Evolutionary conservation across 2,113 vertebrate genomes (phyloP).

Genomic region (Empidonax alnorum): DNA sequence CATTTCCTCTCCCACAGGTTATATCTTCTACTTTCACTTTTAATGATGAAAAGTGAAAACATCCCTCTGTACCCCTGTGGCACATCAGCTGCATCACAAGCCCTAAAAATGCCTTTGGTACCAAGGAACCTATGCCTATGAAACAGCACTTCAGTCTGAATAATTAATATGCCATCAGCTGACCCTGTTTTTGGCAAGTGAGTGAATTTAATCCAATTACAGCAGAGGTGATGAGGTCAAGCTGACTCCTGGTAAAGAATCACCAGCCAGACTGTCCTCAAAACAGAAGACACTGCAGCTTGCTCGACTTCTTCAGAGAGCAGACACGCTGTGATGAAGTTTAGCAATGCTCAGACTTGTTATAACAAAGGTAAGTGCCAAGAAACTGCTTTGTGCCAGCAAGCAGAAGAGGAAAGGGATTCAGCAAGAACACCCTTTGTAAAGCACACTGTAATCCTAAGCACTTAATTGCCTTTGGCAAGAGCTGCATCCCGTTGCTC

Average conservation of each 20-base stretch:
- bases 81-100: not conserved
- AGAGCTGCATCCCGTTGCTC: constrained; percentile 34
- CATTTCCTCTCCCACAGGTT: not conserved
- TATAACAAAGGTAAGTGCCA: constrained; percentile 18
- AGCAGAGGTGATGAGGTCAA: constrained; percentile 29
- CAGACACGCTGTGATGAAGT: not conserved
- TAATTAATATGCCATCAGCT: constrained; percentile 15
- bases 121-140: not conserved
- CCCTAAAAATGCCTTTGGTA: not conserved
- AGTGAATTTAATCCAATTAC: constrained; percentile 51
- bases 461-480: constrained; percentile 65
- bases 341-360: constrained; percentile 24
- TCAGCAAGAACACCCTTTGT: constrained; percentile 42
- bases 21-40: not conserved
- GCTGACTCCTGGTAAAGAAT: not conserved
- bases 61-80: not conserved
- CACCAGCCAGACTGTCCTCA: not conserved
- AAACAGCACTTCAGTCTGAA: not conserved
- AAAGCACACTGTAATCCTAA: constrained; percentile 59
- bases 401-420: constrained; percentile 41
- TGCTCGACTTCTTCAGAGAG: not conserved
- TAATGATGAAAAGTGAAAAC: not conserved
- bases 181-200: not conserved
- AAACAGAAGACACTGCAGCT: not conserved
- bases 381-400: constrained; percentile 36